These are phyloP conservation scores for Lagopus leucura DNA, from an alignment of 2,113 vertebrate species.

Conservation along the genomic window DNA sequence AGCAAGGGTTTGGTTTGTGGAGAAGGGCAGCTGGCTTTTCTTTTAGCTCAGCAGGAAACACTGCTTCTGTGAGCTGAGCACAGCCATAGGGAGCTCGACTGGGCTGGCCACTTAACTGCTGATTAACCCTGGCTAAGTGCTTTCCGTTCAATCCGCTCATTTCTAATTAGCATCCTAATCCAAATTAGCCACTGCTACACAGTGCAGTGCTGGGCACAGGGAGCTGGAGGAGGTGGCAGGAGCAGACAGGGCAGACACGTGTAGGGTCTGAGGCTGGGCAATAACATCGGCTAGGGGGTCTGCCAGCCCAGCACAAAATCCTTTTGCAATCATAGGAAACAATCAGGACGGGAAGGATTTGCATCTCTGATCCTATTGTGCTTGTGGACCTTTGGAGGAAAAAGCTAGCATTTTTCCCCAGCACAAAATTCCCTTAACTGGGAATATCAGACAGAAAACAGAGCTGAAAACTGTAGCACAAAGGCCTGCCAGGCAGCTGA, in stretches of 20 bases:
- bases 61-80: neutral
- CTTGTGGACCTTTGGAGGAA: neutral
- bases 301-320: neutral
- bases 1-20: neutral
- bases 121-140: conserved; percentile 67
- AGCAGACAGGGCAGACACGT: neutral
- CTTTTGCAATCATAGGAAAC: neutral
- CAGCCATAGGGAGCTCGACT: neutral
- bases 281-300: accelerated
- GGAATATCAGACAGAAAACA: neutral
- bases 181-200: conserved; percentile 44
- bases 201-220: neutral
- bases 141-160: conserved; percentile 41
- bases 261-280: neutral
- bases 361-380: neutral
- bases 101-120: conserved; percentile 56
- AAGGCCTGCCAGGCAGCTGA: neutral
- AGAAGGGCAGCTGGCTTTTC: neutral
- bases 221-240: neutral
- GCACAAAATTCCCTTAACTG: neutral
- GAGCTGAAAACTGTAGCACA: neutral
- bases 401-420: neutral
- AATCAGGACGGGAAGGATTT: neutral
- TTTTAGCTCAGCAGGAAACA: accelerated
- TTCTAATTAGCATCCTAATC: conserved; percentile 71